Evolutionary conservation across 2,797 vertebrate genomes (phyloP), one percentile per base, ranked within the genome.

Genomic region (Delichon dasypus): DNA sequence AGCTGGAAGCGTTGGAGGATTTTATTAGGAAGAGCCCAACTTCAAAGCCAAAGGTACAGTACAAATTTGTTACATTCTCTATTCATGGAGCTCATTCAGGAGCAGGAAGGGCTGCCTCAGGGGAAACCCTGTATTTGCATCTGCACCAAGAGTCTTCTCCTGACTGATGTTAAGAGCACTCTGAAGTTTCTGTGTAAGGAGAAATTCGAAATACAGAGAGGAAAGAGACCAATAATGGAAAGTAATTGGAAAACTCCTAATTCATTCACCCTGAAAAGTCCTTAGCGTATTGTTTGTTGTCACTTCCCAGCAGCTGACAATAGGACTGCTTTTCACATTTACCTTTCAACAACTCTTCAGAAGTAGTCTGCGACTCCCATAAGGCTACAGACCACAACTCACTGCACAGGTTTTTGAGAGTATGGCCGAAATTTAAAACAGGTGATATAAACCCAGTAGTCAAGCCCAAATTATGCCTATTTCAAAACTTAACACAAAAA

Each of bases 21-120:
- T 95, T 93, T 92, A 91, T 96, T 94, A 89, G 54, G 76, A 91
- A 93, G 64, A 62, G 53, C 77, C 47, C 72, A 62, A 95, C 95
- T 96, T 96, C 96, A 96, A 96, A 96, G 96, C 66, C 50, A 86
- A 60, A 96, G 77, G 94, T 95, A 93, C 45, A 48, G 81, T 58
- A 93, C 91, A 85, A 96, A 96, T 90, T 90, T 95, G 90, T 94
- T 94, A 66, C 91, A 79, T 81, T 91, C 81, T 57, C 48, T 93
- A 94, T 93, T 96, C 92, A 92, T 57, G 38, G 42, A 88, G 70
- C 79, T 95, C 72, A 75, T 94, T 95, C 91, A 85, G 70, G 32
- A 96, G 85, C 85, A 77, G 87, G 81, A 94, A 96, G 64, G 48
- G n/a, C 57, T 32, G 90, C 95, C 94, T 91, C 71, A 0, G 95